Evolutionary conservation across 1,140 invertebrate species (phyloP).

Genomic region (Brachionus rotundiformis): DNA sequence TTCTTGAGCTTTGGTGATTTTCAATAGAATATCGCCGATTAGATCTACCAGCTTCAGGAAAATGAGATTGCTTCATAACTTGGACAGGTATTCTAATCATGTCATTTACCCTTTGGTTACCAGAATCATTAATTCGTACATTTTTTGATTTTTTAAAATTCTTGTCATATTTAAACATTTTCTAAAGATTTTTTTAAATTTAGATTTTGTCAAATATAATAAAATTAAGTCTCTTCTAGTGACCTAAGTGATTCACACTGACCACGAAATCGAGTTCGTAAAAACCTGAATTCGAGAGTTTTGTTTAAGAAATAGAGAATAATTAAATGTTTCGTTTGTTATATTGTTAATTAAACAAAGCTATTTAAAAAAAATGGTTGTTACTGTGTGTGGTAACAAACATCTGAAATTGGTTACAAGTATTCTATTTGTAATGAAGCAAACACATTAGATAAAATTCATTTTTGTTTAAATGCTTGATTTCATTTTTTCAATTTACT

Average conservation of each 20-base stretch:
- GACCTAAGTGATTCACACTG: neutral
- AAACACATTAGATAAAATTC: neutral
- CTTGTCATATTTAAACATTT: constrained; percentile 12
- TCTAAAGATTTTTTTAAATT: too few species aligned
- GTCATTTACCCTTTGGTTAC: neutral
- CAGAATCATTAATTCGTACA: constrained; percentile 1
- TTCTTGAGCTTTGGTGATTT: neutral
- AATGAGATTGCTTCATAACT: neutral
- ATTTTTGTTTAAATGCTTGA: neutral
- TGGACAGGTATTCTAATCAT: neutral
- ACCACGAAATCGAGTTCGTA: neutral
- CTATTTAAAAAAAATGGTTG: neutral
- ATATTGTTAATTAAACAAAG: neutral
- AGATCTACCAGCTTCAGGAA: neutral
- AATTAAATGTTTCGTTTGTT: neutral
- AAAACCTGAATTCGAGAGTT: neutral
- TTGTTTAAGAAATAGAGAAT: neutral
- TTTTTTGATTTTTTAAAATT: neutral
- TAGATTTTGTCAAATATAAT: too few species aligned
- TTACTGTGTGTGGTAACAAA: neutral
- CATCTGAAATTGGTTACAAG: neutral
- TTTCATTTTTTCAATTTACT: neutral
- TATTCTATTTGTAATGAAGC: neutral
- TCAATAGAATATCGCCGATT: neutral
- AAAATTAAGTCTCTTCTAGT: too few species aligned